phyloP scores from a whole-genome alignment of 2,113 vertebrate species.

The Pholis gunnellus region DNA sequence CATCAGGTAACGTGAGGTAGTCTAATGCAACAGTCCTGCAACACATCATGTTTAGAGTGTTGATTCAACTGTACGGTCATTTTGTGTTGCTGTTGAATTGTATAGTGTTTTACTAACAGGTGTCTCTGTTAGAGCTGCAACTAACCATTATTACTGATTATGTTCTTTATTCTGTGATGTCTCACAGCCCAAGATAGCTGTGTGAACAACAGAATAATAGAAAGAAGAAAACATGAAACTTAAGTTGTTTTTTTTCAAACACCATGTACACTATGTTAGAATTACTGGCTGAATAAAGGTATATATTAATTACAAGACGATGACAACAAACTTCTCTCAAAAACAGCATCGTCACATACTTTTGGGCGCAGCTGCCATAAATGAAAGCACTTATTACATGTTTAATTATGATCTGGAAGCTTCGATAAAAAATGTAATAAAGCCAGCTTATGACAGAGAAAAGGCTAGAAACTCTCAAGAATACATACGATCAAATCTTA shows the following conservation, averaged over 20 bases:
- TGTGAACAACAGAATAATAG: not conserved
- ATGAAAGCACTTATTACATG: not conserved
- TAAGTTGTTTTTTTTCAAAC: not conserved
- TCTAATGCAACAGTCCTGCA: not conserved
- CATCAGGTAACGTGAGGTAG: not conserved
- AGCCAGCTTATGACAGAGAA: not conserved
- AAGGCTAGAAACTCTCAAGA: not conserved
- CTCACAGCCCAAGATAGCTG: not conserved
- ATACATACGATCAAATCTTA: not conserved
- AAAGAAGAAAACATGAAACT: not conserved
- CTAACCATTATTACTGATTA: not conserved
- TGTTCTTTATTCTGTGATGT: not conserved
- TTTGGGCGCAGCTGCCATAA: not conserved
- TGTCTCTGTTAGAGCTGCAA: not conserved
- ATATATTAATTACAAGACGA: not conserved
- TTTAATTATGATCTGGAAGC: not conserved
- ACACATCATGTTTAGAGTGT: not conserved
- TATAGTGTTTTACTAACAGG: not conserved
- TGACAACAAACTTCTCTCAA: not conserved
- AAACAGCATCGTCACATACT: too few relatives aligned
- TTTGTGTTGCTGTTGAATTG: not conserved
- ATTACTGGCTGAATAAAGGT: not conserved
- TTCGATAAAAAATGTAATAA: not conserved
- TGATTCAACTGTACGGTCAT: not conserved
- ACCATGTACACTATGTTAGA: not conserved